Conservation (phyloP, 2,113 vertebrate species). For the Edolisoma coerulescens region DNA sequence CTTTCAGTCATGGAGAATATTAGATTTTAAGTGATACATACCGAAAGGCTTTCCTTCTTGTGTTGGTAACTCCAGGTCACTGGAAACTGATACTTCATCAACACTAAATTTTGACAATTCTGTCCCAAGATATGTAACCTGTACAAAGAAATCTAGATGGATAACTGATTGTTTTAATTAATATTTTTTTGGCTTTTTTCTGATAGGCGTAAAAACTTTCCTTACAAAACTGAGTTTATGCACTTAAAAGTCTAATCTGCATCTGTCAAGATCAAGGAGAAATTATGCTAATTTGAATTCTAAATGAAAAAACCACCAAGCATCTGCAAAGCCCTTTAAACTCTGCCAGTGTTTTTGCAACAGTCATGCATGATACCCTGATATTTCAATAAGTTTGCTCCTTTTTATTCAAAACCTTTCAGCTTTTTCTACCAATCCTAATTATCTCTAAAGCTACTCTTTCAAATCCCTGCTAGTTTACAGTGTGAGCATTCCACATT, state of each 20-base stretch:
- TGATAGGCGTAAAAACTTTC: not conserved
- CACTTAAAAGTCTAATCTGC: not conserved
- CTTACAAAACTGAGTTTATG: not conserved
- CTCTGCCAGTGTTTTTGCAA: not conserved
- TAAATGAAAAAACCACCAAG: not conserved
- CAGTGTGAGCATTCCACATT: not conserved
- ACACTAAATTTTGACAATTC: conserved; percentile 67
- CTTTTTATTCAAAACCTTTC: not conserved
- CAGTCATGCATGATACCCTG: not conserved
- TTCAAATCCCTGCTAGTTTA: not conserved
- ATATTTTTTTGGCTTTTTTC: not conserved
- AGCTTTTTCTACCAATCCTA: not conserved
- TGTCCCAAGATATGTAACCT: conserved; percentile 79
- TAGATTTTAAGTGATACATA: conserved; percentile 21
- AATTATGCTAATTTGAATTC: not conserved
- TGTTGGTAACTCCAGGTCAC: not conserved
- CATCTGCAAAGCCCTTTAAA: not conserved
- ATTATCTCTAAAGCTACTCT: not conserved
- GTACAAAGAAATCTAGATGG: not conserved
- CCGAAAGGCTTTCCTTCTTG: conserved; percentile 32
- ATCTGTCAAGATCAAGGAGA: not conserved
- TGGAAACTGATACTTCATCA: not conserved
- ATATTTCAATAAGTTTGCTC: not conserved
- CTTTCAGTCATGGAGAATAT: not conserved
- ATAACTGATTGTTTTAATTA: not conserved